Base-by-base conservation (phyloP, 2,797 vertebrate species). In the Pseudotriccus pelzelni region DNA sequence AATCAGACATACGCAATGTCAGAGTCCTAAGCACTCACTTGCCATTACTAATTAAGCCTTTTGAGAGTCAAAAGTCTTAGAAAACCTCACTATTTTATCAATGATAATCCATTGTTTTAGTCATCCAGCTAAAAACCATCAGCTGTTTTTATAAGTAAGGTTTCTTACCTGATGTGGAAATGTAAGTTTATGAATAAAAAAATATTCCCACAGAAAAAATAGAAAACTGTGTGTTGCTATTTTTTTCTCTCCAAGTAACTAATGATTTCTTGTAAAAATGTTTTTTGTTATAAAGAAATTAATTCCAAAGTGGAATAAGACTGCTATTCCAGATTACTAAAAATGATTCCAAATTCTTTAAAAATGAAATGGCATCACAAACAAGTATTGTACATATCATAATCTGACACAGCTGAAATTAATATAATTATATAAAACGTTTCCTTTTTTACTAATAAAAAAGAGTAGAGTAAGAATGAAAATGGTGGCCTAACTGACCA, bases 191-290 rank as follows among this genome's bases (percentile, higher is more conserved):
- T 62, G 20, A 72, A 41, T 2, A 88, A 66, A 84, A 5, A 2
- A 56, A 20, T 49, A 70, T 52, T 15, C 2, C 12, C 2, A n/a
- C 3, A 53, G 10, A 17, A 49, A 24, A 44, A n/a, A 36, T 12
- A 30, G 0, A 32, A 36, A 49, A 46, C 2, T 5, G 2, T 28
- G 12, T n/a, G 6, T n/a, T 73, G 18, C 7, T 68, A 6, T 32
- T 53, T 81, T 69, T 66, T 59, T 5, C 28, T 30, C 12, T 49
- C 14, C 27, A 64, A 64, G 5, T 53, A 56, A 55, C 9, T 12
- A 32, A 50, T 59, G 14, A 12, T 62, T 69, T 69, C 2, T 21
- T 76, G 10, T 9, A 28, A 12, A 9, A 25, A 21, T 58, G 10
- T 25, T 55, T 34, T 66, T 50, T 50, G 25, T 27, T 36, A 50